Conservation (phyloP, 2,888 invertebrate species). For the Augiades crinisus region DNA sequence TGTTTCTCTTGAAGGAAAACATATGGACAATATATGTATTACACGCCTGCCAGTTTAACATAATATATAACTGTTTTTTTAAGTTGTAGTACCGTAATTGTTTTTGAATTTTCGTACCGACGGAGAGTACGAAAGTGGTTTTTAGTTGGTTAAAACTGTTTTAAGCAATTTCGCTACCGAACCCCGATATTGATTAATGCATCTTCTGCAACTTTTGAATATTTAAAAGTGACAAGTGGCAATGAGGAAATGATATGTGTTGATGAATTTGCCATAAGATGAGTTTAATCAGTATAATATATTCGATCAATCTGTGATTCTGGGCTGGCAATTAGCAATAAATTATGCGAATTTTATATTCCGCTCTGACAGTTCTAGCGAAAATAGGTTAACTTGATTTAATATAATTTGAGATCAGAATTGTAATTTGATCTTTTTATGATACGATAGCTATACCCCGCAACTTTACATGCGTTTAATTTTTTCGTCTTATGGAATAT, state of each 20-base stretch:
- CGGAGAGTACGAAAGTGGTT: no score
- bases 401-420: background rate
- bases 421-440: background rate
- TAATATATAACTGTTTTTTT: no score
- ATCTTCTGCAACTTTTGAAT: no score
- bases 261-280: background rate
- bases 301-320: background rate
- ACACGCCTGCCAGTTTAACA: no score
- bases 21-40: no score
- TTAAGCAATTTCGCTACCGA: no score
- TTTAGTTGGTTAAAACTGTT: no score
- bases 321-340: background rate
- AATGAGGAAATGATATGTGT: constrained; percentile 10
- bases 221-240: background rate
- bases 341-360: constrained; percentile 5
- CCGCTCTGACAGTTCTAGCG: background rate
- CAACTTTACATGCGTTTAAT: background rate
- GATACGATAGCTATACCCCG: background rate
- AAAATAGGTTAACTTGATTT: constrained; percentile 2
- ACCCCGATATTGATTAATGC: no score
- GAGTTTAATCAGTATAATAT: background rate
- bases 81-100: no score
- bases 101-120: no score
- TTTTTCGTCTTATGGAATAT: no score
- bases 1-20: no score